Conservation (phyloP, 2,797 vertebrate species). For the Mus minutoides region DNA sequence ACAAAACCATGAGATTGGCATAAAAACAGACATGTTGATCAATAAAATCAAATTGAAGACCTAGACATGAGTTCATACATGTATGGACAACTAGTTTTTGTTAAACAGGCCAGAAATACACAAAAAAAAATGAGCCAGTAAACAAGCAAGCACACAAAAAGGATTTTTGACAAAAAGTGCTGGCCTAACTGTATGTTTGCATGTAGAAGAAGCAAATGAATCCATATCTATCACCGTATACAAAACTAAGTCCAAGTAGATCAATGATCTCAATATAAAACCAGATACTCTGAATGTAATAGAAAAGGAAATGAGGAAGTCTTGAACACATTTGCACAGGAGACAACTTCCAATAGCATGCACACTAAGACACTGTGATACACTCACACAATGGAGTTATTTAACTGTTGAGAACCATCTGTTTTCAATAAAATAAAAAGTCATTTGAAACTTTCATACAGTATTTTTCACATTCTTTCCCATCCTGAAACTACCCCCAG, state of each 20-base stretch:
- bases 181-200: neutral
- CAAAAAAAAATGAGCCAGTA: neutral
- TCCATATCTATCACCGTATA: neutral
- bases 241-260: neutral
- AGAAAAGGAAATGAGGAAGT: neutral
- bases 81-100: neutral
- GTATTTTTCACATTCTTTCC: neutral
- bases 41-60: neutral
- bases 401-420: neutral
- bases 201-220: neutral
- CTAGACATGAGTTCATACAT: neutral
- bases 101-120: neutral
- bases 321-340: neutral
- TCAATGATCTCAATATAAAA: neutral
- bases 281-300: neutral
- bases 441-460: neutral
- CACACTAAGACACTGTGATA: neutral
- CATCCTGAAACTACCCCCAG: neutral
- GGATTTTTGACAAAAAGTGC: neutral
- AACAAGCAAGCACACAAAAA: neutral
- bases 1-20: neutral
- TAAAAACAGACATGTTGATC: neutral
- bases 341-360: neutral
- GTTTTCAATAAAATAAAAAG: neutral
- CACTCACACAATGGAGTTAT: neutral